Base-by-base conservation (phyloP, 2,888 invertebrate species). In the Drosophila birchii region DNA sequence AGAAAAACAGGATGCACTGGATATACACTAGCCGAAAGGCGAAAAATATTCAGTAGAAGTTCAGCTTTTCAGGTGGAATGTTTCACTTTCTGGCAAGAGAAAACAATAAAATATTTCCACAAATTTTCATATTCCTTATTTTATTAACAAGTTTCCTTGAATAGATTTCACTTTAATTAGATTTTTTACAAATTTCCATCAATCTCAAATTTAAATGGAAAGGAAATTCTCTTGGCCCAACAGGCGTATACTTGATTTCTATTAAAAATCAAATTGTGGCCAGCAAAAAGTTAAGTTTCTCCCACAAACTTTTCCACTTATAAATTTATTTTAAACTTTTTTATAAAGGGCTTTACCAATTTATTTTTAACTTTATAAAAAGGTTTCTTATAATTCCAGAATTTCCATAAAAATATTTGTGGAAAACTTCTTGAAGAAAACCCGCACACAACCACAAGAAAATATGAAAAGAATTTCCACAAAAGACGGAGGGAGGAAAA, bases 51-150 rank as follows among this genome's bases (percentile, higher is more conserved):
- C 59, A 8, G 59, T 20, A 12, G n/a, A n/a, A 38, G 20, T 58
- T 62, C 5, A 7, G 44, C 29, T 8, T n/a, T 26, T 20, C 16
- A 12, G 9, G 6, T 20, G 9, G 0, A 6, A 43, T 44, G n/a
- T 60, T 66, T 62, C 36, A 66, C 36, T 43, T 66, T 66, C 51
- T 36, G 45, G 3, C 5, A 29, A 12, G n/a, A 12, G 5, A 7
- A 20, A 32, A 5, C 14, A 9, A 2, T 5, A 34, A 34, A 34
- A n/a, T 34, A 20, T 34, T 7, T 5, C 8, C 8, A 5, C 2
- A 2, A 47, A 47, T 5, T 29, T 2, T 4, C 1, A 26, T 26
- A 16, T 5, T 16, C 1, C 14, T 6, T 16, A 26, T 26, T 26
- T 26, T 5, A 8, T 47, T 26, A 0, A 14, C n/a, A 29, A 32